Evolutionary conservation across 2,113 vertebrate genomes (phyloP).

Genomic region (Stercorarius parasiticus): DNA sequence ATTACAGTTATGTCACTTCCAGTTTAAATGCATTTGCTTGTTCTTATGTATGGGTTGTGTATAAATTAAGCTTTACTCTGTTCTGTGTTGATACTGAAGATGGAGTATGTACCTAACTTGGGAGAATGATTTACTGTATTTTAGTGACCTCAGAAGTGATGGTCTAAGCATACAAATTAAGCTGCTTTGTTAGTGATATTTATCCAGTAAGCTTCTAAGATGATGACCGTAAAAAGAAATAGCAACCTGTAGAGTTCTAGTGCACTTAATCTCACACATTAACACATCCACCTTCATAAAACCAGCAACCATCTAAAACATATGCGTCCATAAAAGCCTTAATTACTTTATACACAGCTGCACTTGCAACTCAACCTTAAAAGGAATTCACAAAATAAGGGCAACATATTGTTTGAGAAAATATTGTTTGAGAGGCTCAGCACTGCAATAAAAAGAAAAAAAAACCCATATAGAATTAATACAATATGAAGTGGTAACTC

Average conservation of each 20-base stretch:
- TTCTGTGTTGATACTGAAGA: not conserved
- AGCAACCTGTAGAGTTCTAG: not conserved
- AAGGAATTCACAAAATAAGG: not conserved
- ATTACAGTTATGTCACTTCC: not conserved
- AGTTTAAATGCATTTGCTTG: not conserved
- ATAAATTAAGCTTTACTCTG: not conserved
- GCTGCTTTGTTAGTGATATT: not conserved
- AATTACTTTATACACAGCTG: not conserved
- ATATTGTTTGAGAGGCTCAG: not conserved
- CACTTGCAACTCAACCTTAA: not conserved
- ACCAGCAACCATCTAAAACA: not conserved
- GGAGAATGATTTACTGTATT: not conserved
- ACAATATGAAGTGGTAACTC: not conserved
- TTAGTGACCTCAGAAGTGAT: not conserved
- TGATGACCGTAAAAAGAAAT: not conserved
- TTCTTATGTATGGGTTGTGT: not conserved
- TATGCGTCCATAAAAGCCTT: not conserved
- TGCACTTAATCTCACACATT: not conserved
- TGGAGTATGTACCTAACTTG: not conserved
- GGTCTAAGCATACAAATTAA: not conserved
- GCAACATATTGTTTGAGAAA: not conserved
- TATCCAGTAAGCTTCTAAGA: not conserved
- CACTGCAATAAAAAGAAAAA: not conserved
- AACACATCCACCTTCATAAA: not conserved
- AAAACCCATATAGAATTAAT: not conserved